Base-by-base conservation (phyloP, 1,140 invertebrate genomes). In the Drosophila orena region DNA sequence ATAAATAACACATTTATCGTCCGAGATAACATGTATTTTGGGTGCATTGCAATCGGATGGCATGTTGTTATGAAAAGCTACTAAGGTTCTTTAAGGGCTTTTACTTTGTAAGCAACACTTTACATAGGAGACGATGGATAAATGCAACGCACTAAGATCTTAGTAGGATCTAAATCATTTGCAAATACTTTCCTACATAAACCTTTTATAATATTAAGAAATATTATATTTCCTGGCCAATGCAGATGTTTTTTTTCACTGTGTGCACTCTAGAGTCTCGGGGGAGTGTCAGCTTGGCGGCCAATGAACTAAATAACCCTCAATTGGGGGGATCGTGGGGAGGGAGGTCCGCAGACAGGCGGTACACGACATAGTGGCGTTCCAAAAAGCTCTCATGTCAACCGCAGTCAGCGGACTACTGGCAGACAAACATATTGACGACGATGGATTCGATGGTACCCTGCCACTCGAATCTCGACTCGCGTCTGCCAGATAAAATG, bases 401-500 rank as follows among this genome's bases (percentile, higher is more conserved):
- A 86, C 83, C 81, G 71, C 81, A 85, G 78, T 66, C 58, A 42
- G 54, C 59, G 77, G 61, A 53, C 42, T 40, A 40, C 58, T 34
- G 64, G 53, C 69, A 55, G 74, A 59, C 46, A 68, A 69, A 69
- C 72, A 64, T 55, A 76, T 66, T 76, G 60, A 56, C 53, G 38
- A 47, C 42, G 66, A 35, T 61, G 59, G 49, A 54, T 55, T 37
- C 52, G 35, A 42, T 49, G 62, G 44, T 49, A 42, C 27, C 59
- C 44, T 66, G 60, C 68, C 80, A 84, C 81, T 77, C 75, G 69
- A 78, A 81, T 77, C 62, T 81, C 74, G 81, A 60, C 74, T 49
- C 64, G 66, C 62, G 76, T 76, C 80, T 79, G 75, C 61, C 71
- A 78, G 83, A 86, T 86, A 86, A 88, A 86, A 83, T 86, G 84